Evolutionary conservation across 2,888 invertebrate genomes (phyloP), one percentile per base, ranked within the genome.

Genomic region (Troilus luridus): DNA sequence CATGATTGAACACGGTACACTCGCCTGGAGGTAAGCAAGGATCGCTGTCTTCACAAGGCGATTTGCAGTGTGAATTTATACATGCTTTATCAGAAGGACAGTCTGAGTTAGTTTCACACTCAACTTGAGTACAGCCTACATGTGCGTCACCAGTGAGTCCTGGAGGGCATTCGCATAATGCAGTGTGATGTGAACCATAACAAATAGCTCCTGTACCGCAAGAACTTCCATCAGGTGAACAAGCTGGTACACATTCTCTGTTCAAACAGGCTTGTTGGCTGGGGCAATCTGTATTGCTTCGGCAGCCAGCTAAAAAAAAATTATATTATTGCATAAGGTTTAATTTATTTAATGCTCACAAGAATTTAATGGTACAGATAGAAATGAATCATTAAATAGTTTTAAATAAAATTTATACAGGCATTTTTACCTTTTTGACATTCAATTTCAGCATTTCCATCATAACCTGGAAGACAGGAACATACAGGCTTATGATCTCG

Each of bases 401-500:
- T 54, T 85, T n/a, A 58, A 41, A 56, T 56, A 21, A n/a, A 58
- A 41, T n/a, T 88, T 58, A 24, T n/a, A n/a, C 0, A 24, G 10
- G 7, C 5, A 88, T 88, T 90, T 93, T 93, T 93, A 95, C 95
- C 95, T 94, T 96, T 96, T 81, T 96, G 95, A 94, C 98, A 98
- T 93, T 97, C 97, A 17, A 97, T 96, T 93, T 97, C 96, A 59
- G 98, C 97, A 94, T 98, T 97, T 91, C 98, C 98, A 92, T 97
- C 96, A 93, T 96, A 98, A 88, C 98, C 98, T 93, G 96, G 96
- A 92, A 96, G 95, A 94, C 98, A 98, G 0, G 97, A 97, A 93
- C 98, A 98, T 0, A 98, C 96, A 0, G 98, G 98, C 94, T 97
- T 97, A 93, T 98, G 98, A 93, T 97, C 96, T 94, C 96, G 96